phyloP scores from a whole-genome alignment of 1,140 invertebrate genomes.

The Telenomus remus region DNA sequence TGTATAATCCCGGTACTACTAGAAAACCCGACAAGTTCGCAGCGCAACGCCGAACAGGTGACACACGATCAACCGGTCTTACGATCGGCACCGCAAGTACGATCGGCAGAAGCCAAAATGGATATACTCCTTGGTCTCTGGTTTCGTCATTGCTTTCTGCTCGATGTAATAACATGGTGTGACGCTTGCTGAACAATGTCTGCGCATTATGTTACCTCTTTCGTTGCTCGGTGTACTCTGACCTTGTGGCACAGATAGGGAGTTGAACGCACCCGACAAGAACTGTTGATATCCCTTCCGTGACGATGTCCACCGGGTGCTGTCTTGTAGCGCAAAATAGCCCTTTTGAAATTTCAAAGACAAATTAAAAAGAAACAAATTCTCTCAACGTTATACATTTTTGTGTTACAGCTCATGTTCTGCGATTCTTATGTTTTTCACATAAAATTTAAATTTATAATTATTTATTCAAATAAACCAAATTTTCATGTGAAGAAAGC shows the following conservation, averaged over 20 bases:
- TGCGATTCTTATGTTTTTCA: too few relatives aligned
- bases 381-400: too few relatives aligned
- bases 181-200: constrained; percentile 14
- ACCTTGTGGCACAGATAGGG: constrained; percentile 62
- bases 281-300: constrained; percentile 25
- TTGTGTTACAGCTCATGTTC: too few relatives aligned
- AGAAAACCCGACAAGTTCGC: constrained; percentile 56
- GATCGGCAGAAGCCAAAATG: constrained; percentile 52
- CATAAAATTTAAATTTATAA: too few relatives aligned
- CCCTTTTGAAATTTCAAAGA: too few relatives aligned
- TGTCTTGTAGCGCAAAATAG: constrained; percentile 23
- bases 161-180: constrained; percentile 15
- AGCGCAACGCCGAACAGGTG: constrained; percentile 52
- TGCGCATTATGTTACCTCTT: constrained; percentile 18
- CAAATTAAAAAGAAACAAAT: too few relatives aligned
- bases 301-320: constrained; percentile 30
- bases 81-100: constrained; percentile 57
- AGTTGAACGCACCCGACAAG: constrained; percentile 58
- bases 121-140: constrained; percentile 39
- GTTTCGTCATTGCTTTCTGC: constrained; percentile 40
- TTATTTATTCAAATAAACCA: too few relatives aligned
- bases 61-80: constrained; percentile 59
- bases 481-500: too few relatives aligned
- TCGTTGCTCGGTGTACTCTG: constrained; percentile 41
- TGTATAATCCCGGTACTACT: constrained; percentile 24